Evolutionary conservation across 1,140 invertebrate species (phyloP).

Genomic region (Eriocheir sinensis): DNA sequence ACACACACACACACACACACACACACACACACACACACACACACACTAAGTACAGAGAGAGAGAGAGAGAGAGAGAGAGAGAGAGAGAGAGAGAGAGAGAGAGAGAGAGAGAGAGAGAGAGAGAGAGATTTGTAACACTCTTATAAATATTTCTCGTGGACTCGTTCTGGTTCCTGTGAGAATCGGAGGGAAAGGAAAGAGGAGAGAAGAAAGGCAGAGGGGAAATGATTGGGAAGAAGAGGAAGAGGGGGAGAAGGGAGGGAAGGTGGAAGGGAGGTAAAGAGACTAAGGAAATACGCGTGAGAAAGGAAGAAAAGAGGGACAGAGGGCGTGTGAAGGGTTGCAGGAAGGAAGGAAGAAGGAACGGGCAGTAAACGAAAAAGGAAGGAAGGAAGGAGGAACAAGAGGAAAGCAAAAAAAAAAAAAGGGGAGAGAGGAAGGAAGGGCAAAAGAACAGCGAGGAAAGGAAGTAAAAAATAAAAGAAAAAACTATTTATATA

Average conservation of each 20-base stretch:
- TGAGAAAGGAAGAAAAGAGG: background rate
- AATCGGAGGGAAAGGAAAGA: background rate
- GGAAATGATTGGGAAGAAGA: constrained; percentile 45
- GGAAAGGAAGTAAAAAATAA: background rate
- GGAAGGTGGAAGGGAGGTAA: background rate
- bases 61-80: background rate
- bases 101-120: too few relatives aligned
- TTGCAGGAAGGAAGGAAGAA: background rate
- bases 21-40: constrained; percentile 36
- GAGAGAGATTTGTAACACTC: too few relatives aligned
- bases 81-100: background rate
- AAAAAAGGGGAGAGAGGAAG: background rate
- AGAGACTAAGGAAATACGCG: background rate
- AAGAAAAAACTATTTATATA: too few relatives aligned
- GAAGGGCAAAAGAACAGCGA: background rate
- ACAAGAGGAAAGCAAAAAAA: too few relatives aligned
- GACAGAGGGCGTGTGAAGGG: background rate
- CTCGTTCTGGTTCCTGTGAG: too few relatives aligned
- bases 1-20: constrained; percentile 23
- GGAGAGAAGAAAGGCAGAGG: background rate
- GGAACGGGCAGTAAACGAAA: background rate
- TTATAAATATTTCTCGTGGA: background rate
- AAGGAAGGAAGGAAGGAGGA: background rate
- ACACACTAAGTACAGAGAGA: background rate
- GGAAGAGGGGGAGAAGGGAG: constrained; percentile 34